Evolutionary conservation across 2,113 vertebrate species (phyloP), one percentile per base, ranked within the genome.

Genomic region (Zapornia atra): DNA sequence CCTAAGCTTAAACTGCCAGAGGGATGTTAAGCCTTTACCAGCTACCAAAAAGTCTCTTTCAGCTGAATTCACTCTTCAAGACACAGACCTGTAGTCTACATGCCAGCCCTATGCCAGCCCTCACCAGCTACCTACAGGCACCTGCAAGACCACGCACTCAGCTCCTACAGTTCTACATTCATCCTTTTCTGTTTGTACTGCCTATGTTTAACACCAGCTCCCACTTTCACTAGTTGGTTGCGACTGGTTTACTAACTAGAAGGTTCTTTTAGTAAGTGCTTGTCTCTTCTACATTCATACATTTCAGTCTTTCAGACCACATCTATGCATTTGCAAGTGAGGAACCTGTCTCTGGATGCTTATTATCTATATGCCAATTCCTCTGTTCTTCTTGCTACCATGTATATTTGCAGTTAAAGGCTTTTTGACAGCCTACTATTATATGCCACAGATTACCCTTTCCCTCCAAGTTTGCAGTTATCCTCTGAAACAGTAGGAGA

Each of bases 401-500:
- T 54, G 64, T 73, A 59, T 61, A 70, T 94, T 82, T 90, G 79
- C 59, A 87, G 42, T 78, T 88, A 83, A 90, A 88, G 92, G 64
- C 46, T 90, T 88, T 90, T 63, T 85, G 60, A 86, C 91, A 94
- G 40, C 63, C 88, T 86, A 63, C 63, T 91, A 94, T 95, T 88
- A 92, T 34, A 68, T 36, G 31, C 84, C 84, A 90, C 82, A 86
- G 91, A 97, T 92, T 92, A 97, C 68, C 78, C 78, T 69, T 87
- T 94, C 78, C 83, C 72, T 95, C 75, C 12, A 83, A 87, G 84
- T 91, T 34, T 94, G 81, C 86, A 83, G 91, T 77, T 91, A 90
- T 86, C 88, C 86, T 54, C 95, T 71, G 63, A 86, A 87, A 97
- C 95, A 95, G 95, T 69, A 79, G 91, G 94, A 86, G 75, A 83